Evolutionary conservation across 2,888 invertebrate genomes (phyloP).

Genomic region (Xestia c-nigrum): DNA sequence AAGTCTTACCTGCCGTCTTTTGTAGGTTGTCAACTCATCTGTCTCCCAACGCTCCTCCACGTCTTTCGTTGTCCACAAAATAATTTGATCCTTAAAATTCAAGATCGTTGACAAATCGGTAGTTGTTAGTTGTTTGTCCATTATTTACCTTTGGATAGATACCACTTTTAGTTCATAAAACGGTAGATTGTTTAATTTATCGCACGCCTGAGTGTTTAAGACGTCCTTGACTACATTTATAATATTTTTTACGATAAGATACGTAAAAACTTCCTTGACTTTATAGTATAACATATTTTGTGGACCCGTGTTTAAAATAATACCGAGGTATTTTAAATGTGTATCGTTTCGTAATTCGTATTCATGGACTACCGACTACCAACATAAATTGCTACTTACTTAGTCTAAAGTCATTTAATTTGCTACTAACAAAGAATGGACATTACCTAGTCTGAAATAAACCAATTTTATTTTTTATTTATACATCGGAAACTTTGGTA

Average conservation of each 20-base stretch:
- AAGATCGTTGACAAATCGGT: not conserved
- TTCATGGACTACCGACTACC: too few species aligned
- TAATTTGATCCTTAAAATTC: not conserved
- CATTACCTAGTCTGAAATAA: too few species aligned
- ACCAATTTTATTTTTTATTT: too few species aligned
- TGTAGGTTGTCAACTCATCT: not conserved
- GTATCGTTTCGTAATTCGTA: too few species aligned
- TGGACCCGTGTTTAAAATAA: not conserved
- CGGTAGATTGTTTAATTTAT: conserved; percentile 12
- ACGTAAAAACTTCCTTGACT: conserved; percentile 19
- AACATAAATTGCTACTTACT: too few species aligned
- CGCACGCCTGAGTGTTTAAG: conserved; percentile 1
- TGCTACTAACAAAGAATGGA: too few species aligned
- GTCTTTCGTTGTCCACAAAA: not conserved
- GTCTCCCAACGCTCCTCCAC: too few species aligned
- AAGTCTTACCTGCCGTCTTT: not conserved
- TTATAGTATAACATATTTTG: not conserved
- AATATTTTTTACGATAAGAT: conserved; percentile 20
- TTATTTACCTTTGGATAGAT: not conserved
- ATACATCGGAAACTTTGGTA: not conserved
- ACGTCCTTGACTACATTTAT: conserved; percentile 36
- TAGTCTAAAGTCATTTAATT: too few species aligned
- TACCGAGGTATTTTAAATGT: not conserved
- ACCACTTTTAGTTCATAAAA: conserved; percentile 7
- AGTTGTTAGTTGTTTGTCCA: not conserved